phyloP scores from a whole-genome alignment of 2,113 vertebrate species.

The Pluvianellus socialis region DNA sequence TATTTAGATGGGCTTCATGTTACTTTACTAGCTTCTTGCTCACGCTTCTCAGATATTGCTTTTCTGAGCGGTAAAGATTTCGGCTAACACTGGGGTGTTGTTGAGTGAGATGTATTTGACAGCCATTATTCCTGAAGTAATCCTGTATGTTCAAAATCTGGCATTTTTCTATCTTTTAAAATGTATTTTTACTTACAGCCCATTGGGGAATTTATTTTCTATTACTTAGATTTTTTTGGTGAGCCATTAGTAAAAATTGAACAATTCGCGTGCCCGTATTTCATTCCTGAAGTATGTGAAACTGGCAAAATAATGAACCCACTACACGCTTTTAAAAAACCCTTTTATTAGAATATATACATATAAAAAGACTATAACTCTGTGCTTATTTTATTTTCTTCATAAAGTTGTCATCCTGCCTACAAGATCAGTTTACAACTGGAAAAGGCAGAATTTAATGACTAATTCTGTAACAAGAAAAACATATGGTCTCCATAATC shows the following conservation, averaged over 20 bases:
- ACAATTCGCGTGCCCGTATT: background rate
- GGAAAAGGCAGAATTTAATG: conserved; percentile 24
- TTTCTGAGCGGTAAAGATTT: background rate
- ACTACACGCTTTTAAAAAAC: background rate
- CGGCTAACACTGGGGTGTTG: background rate
- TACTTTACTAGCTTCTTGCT: background rate
- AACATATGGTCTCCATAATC: conserved; percentile 48
- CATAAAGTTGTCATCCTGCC: conserved; percentile 31
- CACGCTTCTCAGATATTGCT: background rate
- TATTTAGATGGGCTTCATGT: background rate
- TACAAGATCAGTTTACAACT: conserved; percentile 14
- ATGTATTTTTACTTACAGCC: conserved; percentile 22
- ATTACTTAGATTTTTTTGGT: conserved; percentile 32
- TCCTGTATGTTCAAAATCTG: background rate
- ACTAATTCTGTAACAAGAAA: background rate
- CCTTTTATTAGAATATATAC: background rate
- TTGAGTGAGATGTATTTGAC: conserved; percentile 33
- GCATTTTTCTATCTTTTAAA: conserved; percentile 47
- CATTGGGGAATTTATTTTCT: conserved; percentile 38
- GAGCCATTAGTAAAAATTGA: conserved; percentile 34
- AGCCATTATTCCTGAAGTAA: conserved; percentile 32
- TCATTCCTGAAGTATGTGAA: conserved; percentile 6
- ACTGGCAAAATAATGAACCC: background rate
- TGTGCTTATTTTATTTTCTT: conserved; percentile 24
- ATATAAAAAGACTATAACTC: background rate